A percentile compares a stretch with the other conserved stretches of the same genome.
phyloP scores from a whole-genome alignment of 2,113 vertebrate species.

The Anthoscopus minutus region DNA sequence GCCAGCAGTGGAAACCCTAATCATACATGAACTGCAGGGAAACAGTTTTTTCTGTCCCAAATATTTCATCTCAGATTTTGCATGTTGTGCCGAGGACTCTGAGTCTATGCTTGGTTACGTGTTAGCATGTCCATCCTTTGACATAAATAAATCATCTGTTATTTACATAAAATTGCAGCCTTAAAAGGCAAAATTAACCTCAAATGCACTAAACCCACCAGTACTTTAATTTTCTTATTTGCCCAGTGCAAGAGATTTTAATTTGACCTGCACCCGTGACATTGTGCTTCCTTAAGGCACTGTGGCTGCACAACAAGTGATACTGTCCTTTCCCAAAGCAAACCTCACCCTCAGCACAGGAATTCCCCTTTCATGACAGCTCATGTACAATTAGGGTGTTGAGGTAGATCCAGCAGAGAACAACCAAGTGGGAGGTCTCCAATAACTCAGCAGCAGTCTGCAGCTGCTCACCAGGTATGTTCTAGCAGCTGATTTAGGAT shows the following conservation, averaged over 20 bases:
- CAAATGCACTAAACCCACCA: not conserved
- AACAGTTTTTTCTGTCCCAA: not conserved
- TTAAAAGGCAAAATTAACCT: not conserved
- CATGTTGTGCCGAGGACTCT: not conserved
- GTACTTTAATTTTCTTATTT: not conserved
- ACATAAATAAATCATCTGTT: not conserved
- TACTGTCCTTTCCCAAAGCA: not conserved
- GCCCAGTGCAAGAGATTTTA: not conserved
- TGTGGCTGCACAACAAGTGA: not conserved
- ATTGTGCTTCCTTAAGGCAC: not conserved
- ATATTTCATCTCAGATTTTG: not conserved
- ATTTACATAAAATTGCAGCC: not conserved
- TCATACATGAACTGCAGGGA: not conserved
- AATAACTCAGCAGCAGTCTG: not conserved
- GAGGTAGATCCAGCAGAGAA: constrained; percentile 1
- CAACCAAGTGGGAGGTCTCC: constrained; percentile 50
- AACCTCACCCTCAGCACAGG: not conserved
- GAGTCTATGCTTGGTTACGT: not conserved
- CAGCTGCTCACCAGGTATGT: constrained; percentile 43
- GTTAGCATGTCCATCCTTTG: not conserved
- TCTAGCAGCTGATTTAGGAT: constrained; percentile 22
- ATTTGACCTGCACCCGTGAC: not conserved
- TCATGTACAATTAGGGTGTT: not conserved
- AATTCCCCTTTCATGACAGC: constrained; percentile 52
- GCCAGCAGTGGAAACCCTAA: not conserved